These are phyloP conservation scores for Microctonus brassicae DNA, from an alignment of 2,888 invertebrate species.

Conservation along the genomic window DNA sequence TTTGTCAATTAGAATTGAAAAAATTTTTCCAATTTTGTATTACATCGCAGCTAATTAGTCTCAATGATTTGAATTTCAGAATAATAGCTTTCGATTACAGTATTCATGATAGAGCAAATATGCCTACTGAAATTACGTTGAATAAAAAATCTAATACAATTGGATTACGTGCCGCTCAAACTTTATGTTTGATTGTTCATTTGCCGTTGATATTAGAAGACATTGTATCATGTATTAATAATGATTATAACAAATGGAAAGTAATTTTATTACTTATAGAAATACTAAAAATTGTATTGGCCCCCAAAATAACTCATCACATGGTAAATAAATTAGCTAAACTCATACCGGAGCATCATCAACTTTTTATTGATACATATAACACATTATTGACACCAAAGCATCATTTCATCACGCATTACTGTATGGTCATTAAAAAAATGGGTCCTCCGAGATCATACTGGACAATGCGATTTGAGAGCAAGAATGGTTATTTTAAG, in stretches of 20 bases:
- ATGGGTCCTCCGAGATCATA: too few species aligned
- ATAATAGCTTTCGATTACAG: too few species aligned
- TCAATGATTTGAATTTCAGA: too few species aligned
- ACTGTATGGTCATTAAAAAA: slow-evolving; percentile 31
- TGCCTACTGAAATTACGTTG: too few species aligned
- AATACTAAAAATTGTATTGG: slow-evolving; percentile 39
- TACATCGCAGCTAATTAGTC: too few species aligned
- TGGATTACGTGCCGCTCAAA: slow-evolving; percentile 38
- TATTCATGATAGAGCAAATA: too few species aligned
- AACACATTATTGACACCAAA: slow-evolving; percentile 28
- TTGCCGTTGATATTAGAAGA: slow-evolving; percentile 37
- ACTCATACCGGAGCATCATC: too few species aligned
- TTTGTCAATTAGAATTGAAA: too few species aligned
- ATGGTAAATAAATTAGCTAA: slow-evolving; percentile 31
- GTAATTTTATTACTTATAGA: slow-evolving; percentile 34
- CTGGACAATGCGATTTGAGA: too few species aligned
- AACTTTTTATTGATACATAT: slow-evolving; percentile 18
- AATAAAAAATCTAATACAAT: too few species aligned
- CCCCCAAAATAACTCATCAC: slow-evolving; percentile 31
- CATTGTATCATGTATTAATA: slow-evolving; percentile 7
- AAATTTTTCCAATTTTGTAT: too few species aligned
- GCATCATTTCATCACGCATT: slow-evolving; percentile 41
- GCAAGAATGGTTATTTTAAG: too few species aligned
- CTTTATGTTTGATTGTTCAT: slow-evolving; percentile 25
- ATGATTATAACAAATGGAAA: slow-evolving; percentile 31